Evolutionary conservation across 2,888 invertebrate genomes (phyloP).

Genomic region (Amphiduros pacificus): DNA sequence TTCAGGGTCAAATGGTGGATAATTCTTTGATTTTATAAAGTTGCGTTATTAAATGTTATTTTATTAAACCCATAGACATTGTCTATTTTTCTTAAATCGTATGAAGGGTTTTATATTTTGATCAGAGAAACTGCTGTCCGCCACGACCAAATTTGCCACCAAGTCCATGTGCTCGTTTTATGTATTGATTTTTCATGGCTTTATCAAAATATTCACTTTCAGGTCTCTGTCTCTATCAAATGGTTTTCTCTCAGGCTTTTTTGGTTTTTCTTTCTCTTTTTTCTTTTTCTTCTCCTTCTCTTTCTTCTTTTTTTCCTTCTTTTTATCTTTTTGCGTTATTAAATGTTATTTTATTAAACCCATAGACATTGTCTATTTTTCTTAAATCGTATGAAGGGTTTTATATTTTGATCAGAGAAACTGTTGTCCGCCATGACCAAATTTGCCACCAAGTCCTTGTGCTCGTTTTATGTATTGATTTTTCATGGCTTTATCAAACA

Average conservation of each 20-base stretch:
- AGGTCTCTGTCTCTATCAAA: slow-evolving; percentile 12
- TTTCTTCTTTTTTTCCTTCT: slow-evolving; percentile 1
- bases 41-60: too few relatives aligned
- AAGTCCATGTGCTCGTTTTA: slow-evolving; percentile 7
- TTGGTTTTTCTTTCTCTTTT: slow-evolving; percentile 3
- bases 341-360: too few relatives aligned
- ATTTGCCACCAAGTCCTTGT: background rate
- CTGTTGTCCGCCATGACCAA: background rate
- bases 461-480: background rate
- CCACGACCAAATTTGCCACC: background rate
- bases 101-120: too few relatives aligned
- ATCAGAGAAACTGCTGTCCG: background rate
- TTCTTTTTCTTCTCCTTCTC: slow-evolving; percentile 7
- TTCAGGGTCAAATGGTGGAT: too few relatives aligned
- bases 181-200: slow-evolving; percentile 4
- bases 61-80: too few relatives aligned
- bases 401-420: too few relatives aligned
- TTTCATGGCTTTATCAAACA: slow-evolving; percentile 15
- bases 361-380: too few relatives aligned
- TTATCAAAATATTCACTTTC: slow-evolving; percentile 11
- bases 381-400: too few relatives aligned
- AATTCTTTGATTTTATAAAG: too few relatives aligned
- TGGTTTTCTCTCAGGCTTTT: slow-evolving; percentile 4
- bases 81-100: too few relatives aligned
- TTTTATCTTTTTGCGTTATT: too few relatives aligned